These are phyloP conservation scores for Xenopus borealis DNA, from an alignment of 2,113 vertebrate species.

Conservation along the genomic window DNA sequence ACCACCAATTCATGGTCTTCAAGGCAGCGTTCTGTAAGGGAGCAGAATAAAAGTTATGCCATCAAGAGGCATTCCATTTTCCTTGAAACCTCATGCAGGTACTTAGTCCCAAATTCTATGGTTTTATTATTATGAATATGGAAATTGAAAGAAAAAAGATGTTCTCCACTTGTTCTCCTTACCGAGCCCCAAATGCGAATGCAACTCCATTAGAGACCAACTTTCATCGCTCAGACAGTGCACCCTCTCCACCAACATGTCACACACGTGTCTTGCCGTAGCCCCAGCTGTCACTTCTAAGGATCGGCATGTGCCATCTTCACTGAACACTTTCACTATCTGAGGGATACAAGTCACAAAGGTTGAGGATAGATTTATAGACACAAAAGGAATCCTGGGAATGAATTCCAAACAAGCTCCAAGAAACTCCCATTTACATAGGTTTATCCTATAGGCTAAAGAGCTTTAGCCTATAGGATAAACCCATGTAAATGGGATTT, in stretches of 20 bases:
- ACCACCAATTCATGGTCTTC: conserved; percentile 90
- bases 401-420: too few species aligned
- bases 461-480: too few species aligned
- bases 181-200: conserved; percentile 82
- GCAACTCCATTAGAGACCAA: conserved; percentile 90
- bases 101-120: too few species aligned
- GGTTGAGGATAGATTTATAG: too few species aligned
- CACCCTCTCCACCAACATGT: conserved; percentile 76
- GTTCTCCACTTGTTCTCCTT: conserved; percentile 39
- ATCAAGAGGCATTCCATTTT: too few species aligned
- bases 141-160: too few species aligned
- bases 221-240: conserved; percentile 83
- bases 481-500: too few species aligned
- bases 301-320: conserved; percentile 76
- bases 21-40: conserved; percentile 76
- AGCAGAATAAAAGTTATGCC: neutral
- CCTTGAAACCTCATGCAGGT: too few species aligned
- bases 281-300: conserved; percentile 69
- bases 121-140: too few species aligned
- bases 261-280: conserved; percentile 82
- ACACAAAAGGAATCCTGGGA: too few species aligned
- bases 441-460: too few species aligned
- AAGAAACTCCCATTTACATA: too few species aligned
- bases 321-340: conserved; percentile 84
- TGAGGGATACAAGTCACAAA: conserved; percentile 52